Evolutionary conservation across 2,797 vertebrate genomes (phyloP).

Genomic region (Merluccius polli): DNA sequence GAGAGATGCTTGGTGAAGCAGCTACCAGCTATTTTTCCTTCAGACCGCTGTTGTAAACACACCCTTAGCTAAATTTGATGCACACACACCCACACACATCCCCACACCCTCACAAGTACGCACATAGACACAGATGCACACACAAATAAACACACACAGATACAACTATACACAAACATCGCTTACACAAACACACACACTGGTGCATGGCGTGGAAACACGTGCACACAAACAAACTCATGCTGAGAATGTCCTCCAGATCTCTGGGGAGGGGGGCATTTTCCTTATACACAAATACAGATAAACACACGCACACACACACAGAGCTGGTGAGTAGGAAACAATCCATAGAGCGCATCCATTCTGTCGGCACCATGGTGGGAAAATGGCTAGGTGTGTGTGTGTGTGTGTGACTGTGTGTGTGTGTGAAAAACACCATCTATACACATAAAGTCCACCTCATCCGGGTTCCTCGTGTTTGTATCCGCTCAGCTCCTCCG

Average conservation of each 20-base stretch:
- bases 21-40: conserved; percentile 21
- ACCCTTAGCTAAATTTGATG: background rate
- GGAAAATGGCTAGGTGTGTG: background rate
- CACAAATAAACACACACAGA: background rate
- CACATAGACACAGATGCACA: background rate
- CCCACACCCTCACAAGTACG: background rate
- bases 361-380: background rate
- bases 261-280: background rate
- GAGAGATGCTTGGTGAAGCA: conserved; percentile 12
- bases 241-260: background rate
- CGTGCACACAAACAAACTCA: background rate
- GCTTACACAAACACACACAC: conserved; percentile 9
- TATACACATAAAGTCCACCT: too few species aligned
- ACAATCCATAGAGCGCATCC: background rate
- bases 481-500: too few species aligned
- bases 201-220: too few species aligned
- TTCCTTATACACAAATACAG: background rate
- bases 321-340: background rate
- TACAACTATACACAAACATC: background rate
- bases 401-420: too few species aligned
- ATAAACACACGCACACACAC: background rate
- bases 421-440: too few species aligned
- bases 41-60: background rate
- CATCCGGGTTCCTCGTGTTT: too few species aligned
- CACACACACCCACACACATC: background rate